phyloP scores from a whole-genome alignment of 2,888 invertebrate species.

The Auanema sp. region DNA sequence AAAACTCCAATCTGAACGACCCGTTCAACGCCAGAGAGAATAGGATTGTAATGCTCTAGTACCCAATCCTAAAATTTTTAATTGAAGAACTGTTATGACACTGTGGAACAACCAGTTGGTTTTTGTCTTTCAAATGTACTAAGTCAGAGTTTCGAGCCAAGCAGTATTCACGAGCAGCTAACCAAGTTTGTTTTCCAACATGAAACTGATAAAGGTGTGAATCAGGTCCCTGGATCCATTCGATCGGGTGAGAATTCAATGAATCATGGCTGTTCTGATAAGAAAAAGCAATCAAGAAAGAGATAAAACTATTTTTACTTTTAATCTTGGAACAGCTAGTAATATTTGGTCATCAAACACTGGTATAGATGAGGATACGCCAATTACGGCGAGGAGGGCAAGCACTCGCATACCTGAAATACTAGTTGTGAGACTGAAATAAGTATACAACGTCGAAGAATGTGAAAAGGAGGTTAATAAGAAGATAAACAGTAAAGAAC shows the following conservation, averaged over 20 bases:
- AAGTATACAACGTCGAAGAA: too few species aligned
- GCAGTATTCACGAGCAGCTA: slow-evolving; percentile 18
- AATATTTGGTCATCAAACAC: not conserved
- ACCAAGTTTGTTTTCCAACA: slow-evolving; percentile 10
- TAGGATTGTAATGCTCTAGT: slow-evolving; percentile 8
- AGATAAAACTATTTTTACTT: not conserved
- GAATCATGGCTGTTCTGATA: not conserved
- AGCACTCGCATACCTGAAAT: not conserved
- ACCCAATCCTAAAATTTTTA: slow-evolving; percentile 16
- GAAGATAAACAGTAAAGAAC: too few species aligned
- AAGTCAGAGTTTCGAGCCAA: slow-evolving; percentile 16
- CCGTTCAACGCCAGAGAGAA: not conserved
- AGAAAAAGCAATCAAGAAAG: not conserved
- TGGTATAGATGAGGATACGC: not conserved
- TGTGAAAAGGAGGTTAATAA: too few species aligned
- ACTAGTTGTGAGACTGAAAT: too few species aligned
- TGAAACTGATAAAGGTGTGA: slow-evolving; percentile 9
- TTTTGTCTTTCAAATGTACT: slow-evolving; percentile 3
- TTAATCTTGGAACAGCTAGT: not conserved
- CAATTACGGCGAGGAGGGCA: not conserved
- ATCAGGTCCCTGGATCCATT: slow-evolving; percentile 18
- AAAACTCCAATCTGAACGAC: slow-evolving; percentile 9
- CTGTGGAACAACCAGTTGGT: not conserved
- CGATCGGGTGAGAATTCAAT: not conserved
- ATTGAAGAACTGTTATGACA: not conserved